A percentile compares a stretch with the other conserved stretches of the same genome.
Evolutionary conservation across 2,888 invertebrate genomes (phyloP).

Genomic region (Dryococelus australis): DNA sequence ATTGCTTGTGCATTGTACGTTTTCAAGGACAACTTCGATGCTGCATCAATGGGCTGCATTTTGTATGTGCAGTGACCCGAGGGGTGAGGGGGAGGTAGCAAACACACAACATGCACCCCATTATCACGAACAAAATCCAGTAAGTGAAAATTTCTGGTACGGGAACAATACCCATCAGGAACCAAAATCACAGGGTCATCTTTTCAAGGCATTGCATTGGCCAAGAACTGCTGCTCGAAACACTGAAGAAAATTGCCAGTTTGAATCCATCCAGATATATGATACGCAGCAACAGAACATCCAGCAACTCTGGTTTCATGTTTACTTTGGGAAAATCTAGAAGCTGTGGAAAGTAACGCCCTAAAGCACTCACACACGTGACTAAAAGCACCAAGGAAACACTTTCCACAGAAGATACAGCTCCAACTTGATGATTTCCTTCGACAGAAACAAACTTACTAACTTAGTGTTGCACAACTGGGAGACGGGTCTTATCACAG

Average conservation of each 20-base stretch:
- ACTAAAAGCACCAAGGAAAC: slow-evolving; percentile 51
- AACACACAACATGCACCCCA: slow-evolving; percentile 20
- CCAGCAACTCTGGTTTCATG: slow-evolving; percentile 39
- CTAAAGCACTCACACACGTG: slow-evolving; percentile 40
- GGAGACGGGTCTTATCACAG: neutral
- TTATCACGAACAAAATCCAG: neutral
- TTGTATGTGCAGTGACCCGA: slow-evolving; percentile 28
- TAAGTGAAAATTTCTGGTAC: slow-evolving; percentile 40
- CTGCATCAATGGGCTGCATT: slow-evolving; percentile 26
- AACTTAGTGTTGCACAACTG: neutral
- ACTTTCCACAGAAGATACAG: slow-evolving; percentile 36
- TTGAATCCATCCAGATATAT: slow-evolving; percentile 53
- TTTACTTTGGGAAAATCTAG: neutral
- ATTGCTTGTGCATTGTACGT: neutral
- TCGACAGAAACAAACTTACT: neutral
- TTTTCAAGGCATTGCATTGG: slow-evolving; percentile 47
- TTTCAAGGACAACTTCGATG: neutral
- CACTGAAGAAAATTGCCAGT: slow-evolving; percentile 51
- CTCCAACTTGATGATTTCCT: neutral
- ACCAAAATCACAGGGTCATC: slow-evolving; percentile 50
- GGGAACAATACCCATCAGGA: slow-evolving; percentile 43
- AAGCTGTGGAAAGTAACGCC: neutral
- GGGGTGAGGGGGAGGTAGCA: no score
- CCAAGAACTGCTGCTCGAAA: slow-evolving; percentile 48
- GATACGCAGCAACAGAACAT: slow-evolving; percentile 49